Evolutionary conservation across 2,888 invertebrate genomes (phyloP).

Genomic region (Tipula lateralis): DNA sequence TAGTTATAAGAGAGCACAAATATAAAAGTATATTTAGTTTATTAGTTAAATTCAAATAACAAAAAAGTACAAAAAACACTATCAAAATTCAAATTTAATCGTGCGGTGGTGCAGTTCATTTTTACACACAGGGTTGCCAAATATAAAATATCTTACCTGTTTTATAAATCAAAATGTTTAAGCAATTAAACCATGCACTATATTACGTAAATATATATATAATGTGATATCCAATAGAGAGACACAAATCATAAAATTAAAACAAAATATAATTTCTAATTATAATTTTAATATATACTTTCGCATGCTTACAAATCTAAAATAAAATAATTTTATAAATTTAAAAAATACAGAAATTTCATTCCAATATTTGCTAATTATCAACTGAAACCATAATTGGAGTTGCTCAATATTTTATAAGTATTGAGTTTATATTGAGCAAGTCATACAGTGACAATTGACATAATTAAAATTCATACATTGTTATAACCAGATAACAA

Average conservation of each 20-base stretch:
- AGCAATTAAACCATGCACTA: not conserved
- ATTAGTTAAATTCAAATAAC: not conserved
- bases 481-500: not conserved
- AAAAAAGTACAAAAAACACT: not conserved
- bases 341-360: not conserved
- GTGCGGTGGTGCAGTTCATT: not conserved
- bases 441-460: not conserved
- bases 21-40: not conserved
- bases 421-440: not conserved
- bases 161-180: not conserved
- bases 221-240: not conserved
- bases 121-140: not conserved
- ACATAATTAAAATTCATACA: not conserved
- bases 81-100: not conserved
- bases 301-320: conserved; percentile 6
- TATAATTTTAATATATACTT: not conserved
- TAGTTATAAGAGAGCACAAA: conserved; percentile 4
- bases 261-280: not conserved
- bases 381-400: too few species aligned
- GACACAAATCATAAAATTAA: not conserved
- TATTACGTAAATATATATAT: too few species aligned
- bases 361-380: not conserved
- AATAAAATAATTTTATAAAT: not conserved
- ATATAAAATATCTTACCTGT: not conserved
- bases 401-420: too few species aligned